These are phyloP conservation scores for Platycnemis pennipes DNA, from an alignment of 2,888 invertebrate genomes.

Conservation along the genomic window DNA sequence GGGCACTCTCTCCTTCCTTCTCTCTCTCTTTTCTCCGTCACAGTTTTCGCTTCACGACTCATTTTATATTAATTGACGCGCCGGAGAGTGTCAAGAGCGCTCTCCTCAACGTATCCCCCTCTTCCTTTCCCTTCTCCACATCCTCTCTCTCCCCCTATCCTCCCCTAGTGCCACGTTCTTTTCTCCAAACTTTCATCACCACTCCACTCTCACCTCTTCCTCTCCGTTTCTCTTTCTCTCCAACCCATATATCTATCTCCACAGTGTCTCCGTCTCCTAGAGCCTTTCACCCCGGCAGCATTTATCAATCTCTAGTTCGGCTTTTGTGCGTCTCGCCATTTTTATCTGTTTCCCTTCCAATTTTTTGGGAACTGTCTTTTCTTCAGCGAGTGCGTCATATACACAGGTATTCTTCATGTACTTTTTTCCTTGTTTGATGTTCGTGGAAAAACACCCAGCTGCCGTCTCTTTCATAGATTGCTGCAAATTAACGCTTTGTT, in stretches of 20 bases:
- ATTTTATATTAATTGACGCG: no score
- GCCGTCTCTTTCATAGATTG: no score
- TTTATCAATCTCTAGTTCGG: background rate
- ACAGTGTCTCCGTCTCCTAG: no score
- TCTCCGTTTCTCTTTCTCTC: background rate
- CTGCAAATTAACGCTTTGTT: no score
- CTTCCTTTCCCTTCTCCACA: background rate
- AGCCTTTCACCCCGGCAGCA: background rate
- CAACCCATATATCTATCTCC: no score
- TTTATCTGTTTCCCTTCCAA: background rate
- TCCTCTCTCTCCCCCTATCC: background rate
- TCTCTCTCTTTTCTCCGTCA: no score
- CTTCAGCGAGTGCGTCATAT: no score
- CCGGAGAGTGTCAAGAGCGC: background rate
- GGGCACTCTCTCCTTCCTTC: background rate
- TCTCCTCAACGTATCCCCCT: background rate
- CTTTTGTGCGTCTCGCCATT: background rate
- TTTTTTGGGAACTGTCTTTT: no score
- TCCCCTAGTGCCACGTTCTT: background rate
- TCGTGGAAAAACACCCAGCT: no score
- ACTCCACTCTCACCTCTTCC: background rate
- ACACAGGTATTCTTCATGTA: no score
- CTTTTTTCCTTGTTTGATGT: no score
- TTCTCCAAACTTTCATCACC: background rate
- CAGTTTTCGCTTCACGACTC: no score